These are phyloP conservation scores for Pseudochirops corinnae DNA, from an alignment of 2,797 vertebrate genomes.

Conservation along the genomic window DNA sequence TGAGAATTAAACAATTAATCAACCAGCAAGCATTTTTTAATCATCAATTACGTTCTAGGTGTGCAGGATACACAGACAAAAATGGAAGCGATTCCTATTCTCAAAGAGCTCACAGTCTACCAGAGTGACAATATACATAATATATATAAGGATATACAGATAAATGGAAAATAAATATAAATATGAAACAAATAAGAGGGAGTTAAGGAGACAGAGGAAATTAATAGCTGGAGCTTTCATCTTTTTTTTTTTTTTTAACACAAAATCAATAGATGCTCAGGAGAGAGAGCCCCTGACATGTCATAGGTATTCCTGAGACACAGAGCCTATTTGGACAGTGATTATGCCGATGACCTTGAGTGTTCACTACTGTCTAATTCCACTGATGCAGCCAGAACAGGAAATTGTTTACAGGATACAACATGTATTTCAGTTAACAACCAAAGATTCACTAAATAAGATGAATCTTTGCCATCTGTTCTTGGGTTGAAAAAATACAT, in stretches of 20 bases:
- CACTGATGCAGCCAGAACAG: constrained; percentile 60
- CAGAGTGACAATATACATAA: background rate
- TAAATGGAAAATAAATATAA: background rate
- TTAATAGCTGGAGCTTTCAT: background rate
- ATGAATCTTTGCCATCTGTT: constrained; percentile 75
- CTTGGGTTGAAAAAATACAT: constrained; percentile 59
- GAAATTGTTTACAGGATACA: constrained; percentile 70
- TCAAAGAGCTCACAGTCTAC: background rate
- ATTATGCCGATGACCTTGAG: constrained; percentile 42
- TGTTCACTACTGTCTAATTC: constrained; percentile 59
- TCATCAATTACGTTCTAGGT: background rate
- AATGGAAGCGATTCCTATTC: background rate
- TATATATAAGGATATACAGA: background rate
- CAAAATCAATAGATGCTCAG: background rate
- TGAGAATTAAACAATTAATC: background rate
- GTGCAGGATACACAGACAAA: background rate
- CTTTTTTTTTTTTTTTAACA: background rate
- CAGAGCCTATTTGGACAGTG: constrained; percentile 33
- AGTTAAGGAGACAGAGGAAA: background rate
- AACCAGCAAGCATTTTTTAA: background rate
- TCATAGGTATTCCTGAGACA: constrained; percentile 27
- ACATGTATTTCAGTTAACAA: constrained; percentile 72
- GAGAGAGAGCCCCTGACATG: background rate
- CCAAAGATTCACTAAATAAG: constrained; percentile 65
- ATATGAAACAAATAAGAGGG: background rate